Conservation (phyloP, 2,888 invertebrate genomes). For the Himalopsyche japonica region DNA sequence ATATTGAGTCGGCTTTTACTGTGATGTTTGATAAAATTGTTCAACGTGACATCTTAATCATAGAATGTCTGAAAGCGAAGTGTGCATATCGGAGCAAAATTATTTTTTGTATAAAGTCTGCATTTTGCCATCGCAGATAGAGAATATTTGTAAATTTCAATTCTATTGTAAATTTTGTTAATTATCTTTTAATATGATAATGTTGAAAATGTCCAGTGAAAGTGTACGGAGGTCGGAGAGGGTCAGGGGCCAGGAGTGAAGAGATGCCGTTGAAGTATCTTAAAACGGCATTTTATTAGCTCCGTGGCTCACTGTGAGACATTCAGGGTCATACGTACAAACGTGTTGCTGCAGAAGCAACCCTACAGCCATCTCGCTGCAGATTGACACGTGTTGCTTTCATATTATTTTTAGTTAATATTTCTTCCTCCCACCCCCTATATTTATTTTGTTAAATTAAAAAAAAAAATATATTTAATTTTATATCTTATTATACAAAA, state of each 20-base stretch:
- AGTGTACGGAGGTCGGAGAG: not conserved
- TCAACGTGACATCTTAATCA: not conserved
- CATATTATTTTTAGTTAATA: not conserved
- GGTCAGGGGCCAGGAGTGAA: not conserved
- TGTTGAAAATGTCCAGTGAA: not conserved
- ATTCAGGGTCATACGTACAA: slow-evolving; percentile 26
- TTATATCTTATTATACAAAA: slow-evolving; percentile 22
- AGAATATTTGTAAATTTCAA: not conserved
- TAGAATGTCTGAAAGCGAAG: not conserved
- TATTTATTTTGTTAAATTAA: slow-evolving; percentile 14
- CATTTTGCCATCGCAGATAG: not conserved
- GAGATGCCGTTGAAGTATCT: not conserved
- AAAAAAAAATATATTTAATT: not conserved
- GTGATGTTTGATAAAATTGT: slow-evolving; percentile 38
- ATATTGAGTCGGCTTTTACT: slow-evolving; percentile 22
- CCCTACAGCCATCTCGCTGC: not conserved
- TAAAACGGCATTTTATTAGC: not conserved
- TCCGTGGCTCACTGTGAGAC: not conserved
- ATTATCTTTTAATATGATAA: not conserved
- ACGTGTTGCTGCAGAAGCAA: not conserved
- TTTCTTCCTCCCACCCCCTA: slow-evolving; percentile 1
- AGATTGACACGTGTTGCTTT: not conserved
- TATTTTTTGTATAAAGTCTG: not conserved
- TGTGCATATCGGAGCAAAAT: not conserved
- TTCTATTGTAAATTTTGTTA: not conserved